Conservation (phyloP, 2,113 vertebrate species). For the Chiloscyllium plagiosum region DNA sequence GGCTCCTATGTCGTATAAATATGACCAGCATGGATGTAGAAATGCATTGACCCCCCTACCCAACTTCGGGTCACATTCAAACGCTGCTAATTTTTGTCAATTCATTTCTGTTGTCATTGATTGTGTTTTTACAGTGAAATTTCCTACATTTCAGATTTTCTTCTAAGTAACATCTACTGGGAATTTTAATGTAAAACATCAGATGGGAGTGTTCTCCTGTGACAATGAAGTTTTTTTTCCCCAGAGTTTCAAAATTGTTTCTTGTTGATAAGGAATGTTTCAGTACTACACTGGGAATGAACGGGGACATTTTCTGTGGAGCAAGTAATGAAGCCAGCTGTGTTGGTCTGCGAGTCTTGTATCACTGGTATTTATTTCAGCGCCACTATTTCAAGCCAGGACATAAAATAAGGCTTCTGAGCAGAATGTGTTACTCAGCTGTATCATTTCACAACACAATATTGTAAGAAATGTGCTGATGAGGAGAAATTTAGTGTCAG, state of each 20-base stretch:
- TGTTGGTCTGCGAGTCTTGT: not conserved
- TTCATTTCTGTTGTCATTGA: not conserved
- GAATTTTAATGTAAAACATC: not conserved
- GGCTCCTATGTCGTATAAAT: not conserved
- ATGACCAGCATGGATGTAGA: not conserved
- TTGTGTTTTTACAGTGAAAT: not conserved
- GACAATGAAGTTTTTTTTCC: not conserved
- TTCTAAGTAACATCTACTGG: not conserved
- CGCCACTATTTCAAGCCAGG: not conserved
- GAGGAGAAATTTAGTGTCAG: not conserved
- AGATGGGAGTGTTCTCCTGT: not conserved
- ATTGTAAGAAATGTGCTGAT: not conserved
- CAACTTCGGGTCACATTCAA: not conserved
- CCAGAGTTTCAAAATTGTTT: not conserved
- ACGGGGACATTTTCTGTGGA: not conserved
- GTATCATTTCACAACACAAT: not conserved
- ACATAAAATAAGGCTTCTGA: not conserved
- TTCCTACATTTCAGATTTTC: not conserved
- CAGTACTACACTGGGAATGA: not conserved
- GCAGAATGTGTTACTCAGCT: not conserved
- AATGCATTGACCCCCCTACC: not conserved
- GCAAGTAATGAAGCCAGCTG: not conserved
- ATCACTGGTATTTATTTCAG: not conserved
- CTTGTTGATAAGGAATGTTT: not conserved
- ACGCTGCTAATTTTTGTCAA: not conserved